Base-by-base conservation (phyloP, 2,888 invertebrate genomes). In the Empis livida region DNA sequence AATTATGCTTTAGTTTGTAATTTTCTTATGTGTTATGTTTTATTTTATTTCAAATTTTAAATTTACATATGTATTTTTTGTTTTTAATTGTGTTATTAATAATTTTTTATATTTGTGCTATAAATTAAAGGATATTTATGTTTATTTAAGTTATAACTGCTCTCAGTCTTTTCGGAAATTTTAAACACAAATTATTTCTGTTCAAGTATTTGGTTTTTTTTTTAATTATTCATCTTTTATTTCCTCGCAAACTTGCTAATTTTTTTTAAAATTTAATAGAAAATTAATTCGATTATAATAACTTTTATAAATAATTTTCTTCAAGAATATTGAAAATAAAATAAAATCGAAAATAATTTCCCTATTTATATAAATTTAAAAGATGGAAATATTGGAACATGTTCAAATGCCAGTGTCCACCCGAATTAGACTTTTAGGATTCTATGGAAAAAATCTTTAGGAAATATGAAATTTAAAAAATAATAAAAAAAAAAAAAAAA, bases 301-400 rank as follows among this genome's bases (percentile, higher is more conserved):
- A n/a, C n/a, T n/a, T n/a, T n/a, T n/a, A n/a, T 5, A 35, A 35
- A 35, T n/a, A 35, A 35, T n/a, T 13, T 35, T 32, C 31, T 27
- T 3, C 42, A 39, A 31, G n/a, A n/a, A n/a, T n/a, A n/a, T n/a
- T n/a, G n/a, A 35, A 41, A 41, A 20, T 9, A 39, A 44, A 48
- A 45, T 14, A 44, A 37, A 35, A 56, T 51, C 35, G 2, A 8
- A 13, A 35, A 35, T 35, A 32, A 13, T 32, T 20, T 20, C 5
- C 20, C 20, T 32, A 35, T 35, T 35, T 35, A 13, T 35, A n/a
- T 35, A 13, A 27, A 27, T 27, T 27, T 9, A 46, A 53, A 52
- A 68, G 68, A 65, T 68, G 68, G 68, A 68, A 61, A 68, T 68
- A 56, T 59, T 67, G 66, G 68, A 68, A 58, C 64, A 64, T 58